Conservation (phyloP, 2,113 vertebrate genomes). For the Corythoichthys intestinalis region DNA sequence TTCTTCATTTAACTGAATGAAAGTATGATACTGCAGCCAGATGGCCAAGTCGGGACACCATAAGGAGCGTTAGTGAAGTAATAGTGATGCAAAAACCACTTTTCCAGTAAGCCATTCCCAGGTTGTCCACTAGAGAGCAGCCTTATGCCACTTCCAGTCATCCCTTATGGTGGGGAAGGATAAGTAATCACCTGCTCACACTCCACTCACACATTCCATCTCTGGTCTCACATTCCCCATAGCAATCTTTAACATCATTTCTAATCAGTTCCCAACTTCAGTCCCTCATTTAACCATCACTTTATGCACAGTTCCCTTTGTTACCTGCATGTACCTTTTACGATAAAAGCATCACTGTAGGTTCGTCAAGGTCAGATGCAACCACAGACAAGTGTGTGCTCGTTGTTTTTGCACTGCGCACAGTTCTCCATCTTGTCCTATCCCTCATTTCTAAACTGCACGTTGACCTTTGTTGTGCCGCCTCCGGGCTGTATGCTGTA, state of each 20-base stretch:
- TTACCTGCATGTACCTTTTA: slow-evolving; percentile 24
- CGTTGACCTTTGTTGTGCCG: slow-evolving; percentile 66
- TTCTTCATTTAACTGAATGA: too few species aligned
- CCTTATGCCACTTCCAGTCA: background rate
- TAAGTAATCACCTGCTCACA: slow-evolving; percentile 59
- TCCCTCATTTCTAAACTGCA: slow-evolving; percentile 62
- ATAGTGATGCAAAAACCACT: too few species aligned
- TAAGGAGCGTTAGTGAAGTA: too few species aligned
- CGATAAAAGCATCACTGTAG: slow-evolving; percentile 36
- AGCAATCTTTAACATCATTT: slow-evolving; percentile 48
- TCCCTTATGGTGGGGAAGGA: slow-evolving; percentile 46
- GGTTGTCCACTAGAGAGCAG: slow-evolving; percentile 45
- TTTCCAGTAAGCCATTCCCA: too few species aligned
- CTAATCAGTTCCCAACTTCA: slow-evolving; percentile 40
- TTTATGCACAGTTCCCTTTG: slow-evolving; percentile 56
- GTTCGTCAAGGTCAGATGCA: slow-evolving; percentile 53
- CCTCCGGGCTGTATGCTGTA: slow-evolving; percentile 68
- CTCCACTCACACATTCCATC: slow-evolving; percentile 60
- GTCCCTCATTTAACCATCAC: slow-evolving; percentile 46
- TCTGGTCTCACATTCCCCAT: slow-evolving; percentile 29
- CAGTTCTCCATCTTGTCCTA: slow-evolving; percentile 29
- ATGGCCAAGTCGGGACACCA: too few species aligned
- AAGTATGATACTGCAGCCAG: too few species aligned
- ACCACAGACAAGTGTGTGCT: background rate
- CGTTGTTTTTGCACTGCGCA: slow-evolving; percentile 7